Percentiles rank a stretch among this genome's conserved stretches.
These are phyloP conservation scores for Pterocles orientalis DNA, from an alignment of 2,113 vertebrate genomes.

Conservation along the genomic window DNA sequence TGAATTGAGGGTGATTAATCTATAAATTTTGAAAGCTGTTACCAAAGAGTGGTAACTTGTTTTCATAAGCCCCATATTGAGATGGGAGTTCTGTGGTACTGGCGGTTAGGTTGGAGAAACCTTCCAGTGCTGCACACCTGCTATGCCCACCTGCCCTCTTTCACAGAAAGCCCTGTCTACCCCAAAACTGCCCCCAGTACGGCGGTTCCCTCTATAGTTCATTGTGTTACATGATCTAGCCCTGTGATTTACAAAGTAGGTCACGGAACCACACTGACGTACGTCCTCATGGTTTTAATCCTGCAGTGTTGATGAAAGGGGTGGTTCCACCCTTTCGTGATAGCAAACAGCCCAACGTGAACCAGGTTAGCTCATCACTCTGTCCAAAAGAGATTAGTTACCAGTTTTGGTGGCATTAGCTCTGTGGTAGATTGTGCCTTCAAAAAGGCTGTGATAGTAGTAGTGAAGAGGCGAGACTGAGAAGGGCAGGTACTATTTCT, in stretches of 20 bases:
- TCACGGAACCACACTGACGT: conserved; percentile 40
- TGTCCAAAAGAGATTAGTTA: neutral
- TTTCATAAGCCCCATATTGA: neutral
- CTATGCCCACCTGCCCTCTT: neutral
- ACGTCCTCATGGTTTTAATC: conserved; percentile 43
- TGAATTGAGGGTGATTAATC: neutral
- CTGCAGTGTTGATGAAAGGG: conserved; percentile 5
- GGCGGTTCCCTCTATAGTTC: neutral
- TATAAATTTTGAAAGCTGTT: neutral
- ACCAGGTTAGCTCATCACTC: neutral
- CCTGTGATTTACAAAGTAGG: conserved; percentile 18
- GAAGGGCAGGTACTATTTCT: neutral
- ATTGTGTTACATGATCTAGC: neutral
- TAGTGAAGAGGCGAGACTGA: neutral
- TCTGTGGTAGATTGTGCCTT: neutral
- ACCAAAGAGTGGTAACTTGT: rapidly evolving
- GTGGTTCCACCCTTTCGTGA: conserved; percentile 27
- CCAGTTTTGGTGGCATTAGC: conserved; percentile 2
- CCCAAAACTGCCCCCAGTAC: neutral
- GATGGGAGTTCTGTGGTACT: neutral
- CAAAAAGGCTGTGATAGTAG: neutral
- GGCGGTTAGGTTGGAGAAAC: rapidly evolving
- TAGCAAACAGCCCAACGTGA: neutral
- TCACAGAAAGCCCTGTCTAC: neutral
- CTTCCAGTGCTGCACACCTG: neutral